These are phyloP conservation scores for Cettia cetti DNA, from an alignment of 2,113 vertebrate genomes.

Conservation along the genomic window DNA sequence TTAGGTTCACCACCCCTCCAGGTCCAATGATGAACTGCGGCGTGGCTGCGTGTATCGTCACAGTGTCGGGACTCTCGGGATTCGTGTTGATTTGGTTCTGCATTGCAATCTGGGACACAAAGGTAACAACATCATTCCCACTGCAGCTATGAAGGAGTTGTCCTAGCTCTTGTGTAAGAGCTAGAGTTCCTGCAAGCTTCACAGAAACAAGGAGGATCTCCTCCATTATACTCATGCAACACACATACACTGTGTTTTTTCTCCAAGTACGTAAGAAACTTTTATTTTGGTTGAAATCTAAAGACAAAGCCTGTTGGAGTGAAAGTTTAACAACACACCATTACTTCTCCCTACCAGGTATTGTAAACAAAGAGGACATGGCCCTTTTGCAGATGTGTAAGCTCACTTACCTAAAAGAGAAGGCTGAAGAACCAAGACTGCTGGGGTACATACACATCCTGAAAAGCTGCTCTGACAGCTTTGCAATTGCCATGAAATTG, in stretches of 20 bases:
- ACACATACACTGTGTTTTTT: fast-evolving
- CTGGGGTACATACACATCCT: not conserved
- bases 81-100: conserved; percentile 91
- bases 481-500: not conserved
- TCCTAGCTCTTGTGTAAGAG: not conserved
- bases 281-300: not conserved
- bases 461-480: not conserved
- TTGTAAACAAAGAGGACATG: not conserved
- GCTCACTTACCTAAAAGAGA: not conserved
- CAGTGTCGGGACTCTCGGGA: conserved; percentile 84
- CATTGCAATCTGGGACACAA: conserved; percentile 82
- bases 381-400: not conserved
- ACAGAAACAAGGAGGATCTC: not conserved
- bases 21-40: conserved; percentile 89
- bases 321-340: not conserved
- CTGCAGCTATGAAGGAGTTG: not conserved
- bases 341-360: not conserved
- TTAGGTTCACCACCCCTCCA: conserved; percentile 86
- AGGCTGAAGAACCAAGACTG: not conserved
- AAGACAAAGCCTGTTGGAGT: not conserved
- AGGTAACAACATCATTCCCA: not conserved
- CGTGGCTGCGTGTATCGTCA: conserved; percentile 84
- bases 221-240: not conserved
- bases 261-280: not conserved
- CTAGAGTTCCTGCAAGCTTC: not conserved